A percentile compares a stretch with the other conserved stretches of the same genome.
Evolutionary conservation across 2,113 vertebrate species (phyloP).

Genomic region (Sporophila hypoxantha): DNA sequence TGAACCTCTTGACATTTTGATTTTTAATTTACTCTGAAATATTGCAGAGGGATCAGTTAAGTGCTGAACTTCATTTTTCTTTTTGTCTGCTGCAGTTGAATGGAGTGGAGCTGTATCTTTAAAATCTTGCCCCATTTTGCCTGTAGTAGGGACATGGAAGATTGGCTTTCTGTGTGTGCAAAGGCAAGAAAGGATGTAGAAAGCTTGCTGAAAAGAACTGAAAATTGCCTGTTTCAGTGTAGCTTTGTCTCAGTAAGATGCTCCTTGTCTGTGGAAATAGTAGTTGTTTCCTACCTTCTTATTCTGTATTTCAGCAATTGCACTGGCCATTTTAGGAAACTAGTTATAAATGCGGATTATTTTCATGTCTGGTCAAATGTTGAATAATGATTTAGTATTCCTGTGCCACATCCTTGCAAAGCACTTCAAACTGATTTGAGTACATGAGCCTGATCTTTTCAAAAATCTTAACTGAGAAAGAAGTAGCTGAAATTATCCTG

Average conservation of each 20-base stretch:
- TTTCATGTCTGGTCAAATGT: conserved; percentile 27
- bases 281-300: conserved; percentile 22
- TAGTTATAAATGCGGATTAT: neutral
- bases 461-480: conserved; percentile 33
- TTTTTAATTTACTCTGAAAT: conserved; percentile 57
- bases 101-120: conserved; percentile 39
- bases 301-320: neutral
- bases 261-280: conserved; percentile 14
- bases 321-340: conserved; percentile 3
- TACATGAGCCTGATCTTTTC: conserved; percentile 18
- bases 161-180: conserved; percentile 21
- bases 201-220: conserved; percentile 33
- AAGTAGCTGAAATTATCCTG: conserved; percentile 41
- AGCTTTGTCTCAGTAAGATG: conserved; percentile 23
- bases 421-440: conserved; percentile 40
- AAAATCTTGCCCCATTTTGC: conserved; percentile 48
- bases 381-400: conserved; percentile 23
- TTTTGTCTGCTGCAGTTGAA: conserved; percentile 16
- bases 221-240: conserved; percentile 23
- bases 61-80: conserved; percentile 49
- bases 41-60: conserved; percentile 10
- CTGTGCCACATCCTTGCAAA: neutral
- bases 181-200: conserved; percentile 32
- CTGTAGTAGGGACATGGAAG: conserved; percentile 19
- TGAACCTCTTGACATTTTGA: conserved; percentile 58